Percentiles rank a stretch among this genome's conserved stretches.
These are phyloP conservation scores for Calyptomena viridis DNA, from an alignment of 2,113 vertebrate genomes.

Conservation along the genomic window DNA sequence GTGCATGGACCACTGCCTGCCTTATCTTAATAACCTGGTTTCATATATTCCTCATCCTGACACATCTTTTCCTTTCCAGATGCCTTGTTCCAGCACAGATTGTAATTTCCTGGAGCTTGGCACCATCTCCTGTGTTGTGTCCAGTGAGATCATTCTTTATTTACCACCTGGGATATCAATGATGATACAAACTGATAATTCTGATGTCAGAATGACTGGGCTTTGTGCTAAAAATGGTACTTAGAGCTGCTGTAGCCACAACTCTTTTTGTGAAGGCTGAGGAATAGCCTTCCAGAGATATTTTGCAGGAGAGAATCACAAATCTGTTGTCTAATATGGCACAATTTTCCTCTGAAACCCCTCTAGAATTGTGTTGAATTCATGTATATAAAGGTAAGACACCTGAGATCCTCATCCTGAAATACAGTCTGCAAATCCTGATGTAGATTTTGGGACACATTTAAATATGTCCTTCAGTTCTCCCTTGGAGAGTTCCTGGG, in stretches of 20 bases:
- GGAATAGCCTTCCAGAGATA: background rate
- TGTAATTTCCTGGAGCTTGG: background rate
- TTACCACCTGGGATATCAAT: background rate
- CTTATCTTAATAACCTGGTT: background rate
- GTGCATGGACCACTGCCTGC: background rate
- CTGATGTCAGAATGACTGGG: rapidly evolving
- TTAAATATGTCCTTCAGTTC: background rate
- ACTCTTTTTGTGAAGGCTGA: background rate
- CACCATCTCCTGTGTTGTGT: background rate
- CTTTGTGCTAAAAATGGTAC: background rate
- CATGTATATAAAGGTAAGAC: background rate
- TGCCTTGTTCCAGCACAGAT: background rate
- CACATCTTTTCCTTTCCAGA: background rate
- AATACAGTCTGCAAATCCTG: background rate
- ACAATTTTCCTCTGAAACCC: background rate
- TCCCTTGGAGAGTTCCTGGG: too few species aligned
- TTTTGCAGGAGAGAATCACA: background rate
- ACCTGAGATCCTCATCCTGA: background rate
- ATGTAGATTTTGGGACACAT: background rate
- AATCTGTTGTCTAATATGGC: rapidly evolving
- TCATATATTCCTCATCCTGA: background rate
- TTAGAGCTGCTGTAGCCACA: background rate
- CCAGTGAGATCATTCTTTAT: background rate
- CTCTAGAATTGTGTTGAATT: background rate
- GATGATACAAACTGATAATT: background rate